Evolutionary conservation across 2,113 vertebrate species (phyloP).

Genomic region (Antechinus stuartii): DNA sequence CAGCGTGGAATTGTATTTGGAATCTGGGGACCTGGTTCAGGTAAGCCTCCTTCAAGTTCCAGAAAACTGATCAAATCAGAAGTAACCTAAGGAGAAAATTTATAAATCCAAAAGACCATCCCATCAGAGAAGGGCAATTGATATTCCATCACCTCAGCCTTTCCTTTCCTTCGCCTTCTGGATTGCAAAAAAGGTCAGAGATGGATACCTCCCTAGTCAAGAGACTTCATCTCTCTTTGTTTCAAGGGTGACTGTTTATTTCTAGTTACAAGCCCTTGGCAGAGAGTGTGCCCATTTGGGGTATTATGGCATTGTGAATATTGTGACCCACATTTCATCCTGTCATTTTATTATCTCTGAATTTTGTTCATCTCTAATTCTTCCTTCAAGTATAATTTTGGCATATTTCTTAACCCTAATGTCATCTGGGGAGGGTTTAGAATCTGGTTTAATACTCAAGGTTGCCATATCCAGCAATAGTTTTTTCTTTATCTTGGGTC

Average conservation of each 20-base stretch:
- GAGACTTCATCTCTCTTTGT: not conserved
- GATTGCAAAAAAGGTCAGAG: not conserved
- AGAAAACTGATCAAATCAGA: not conserved
- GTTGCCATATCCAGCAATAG: too few species aligned
- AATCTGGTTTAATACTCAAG: too few species aligned
- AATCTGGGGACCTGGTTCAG: not conserved
- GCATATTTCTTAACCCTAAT: too few species aligned
- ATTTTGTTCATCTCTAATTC: not conserved
- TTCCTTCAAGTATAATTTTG: not conserved
- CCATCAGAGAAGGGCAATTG: not conserved
- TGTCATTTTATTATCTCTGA: not conserved
- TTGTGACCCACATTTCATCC: not conserved
- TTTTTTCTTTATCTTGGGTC: too few species aligned
- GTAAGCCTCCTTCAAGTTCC: not conserved
- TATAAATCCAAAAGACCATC: not conserved
- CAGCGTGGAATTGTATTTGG: not conserved
- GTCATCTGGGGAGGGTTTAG: too few species aligned
- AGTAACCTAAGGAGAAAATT: not conserved
- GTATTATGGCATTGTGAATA: not conserved
- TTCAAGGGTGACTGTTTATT: not conserved
- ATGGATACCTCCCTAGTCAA: too few species aligned
- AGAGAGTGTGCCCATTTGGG: not conserved
- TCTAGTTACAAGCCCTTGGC: not conserved
- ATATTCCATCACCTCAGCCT: not conserved
- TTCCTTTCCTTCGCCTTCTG: not conserved